Evolutionary conservation across 2,888 invertebrate species (phyloP), one percentile per base, ranked within the genome.

Genomic region (Didymodactylos carnosus): DNA sequence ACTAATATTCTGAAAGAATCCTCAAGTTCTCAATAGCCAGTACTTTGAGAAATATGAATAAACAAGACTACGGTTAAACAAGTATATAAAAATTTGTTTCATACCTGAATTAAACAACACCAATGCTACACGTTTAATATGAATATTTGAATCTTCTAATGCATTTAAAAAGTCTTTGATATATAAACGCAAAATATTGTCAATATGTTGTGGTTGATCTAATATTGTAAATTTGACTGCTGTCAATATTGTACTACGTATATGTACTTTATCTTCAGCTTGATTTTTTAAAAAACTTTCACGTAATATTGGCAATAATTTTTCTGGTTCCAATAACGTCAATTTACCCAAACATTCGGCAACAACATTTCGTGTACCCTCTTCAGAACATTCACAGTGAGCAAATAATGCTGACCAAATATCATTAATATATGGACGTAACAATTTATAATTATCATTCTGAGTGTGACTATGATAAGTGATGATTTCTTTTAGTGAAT

Each of bases 161-260:
- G 93, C 90, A 77, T 88, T 88, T 77, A 95, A 85, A 79, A 85
- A 84, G 51, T 83, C 82, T 5, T 91, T 90, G 86, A 97, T 94
- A 81, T 90, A 91, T 41, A 79, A 80, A 78, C 91, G 88, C 39
- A 97, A 86, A 79, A 94, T 86, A 0, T 88, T 87, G 85, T 97
- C 97, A 78, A 95, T 93, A 27, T 90, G 87, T 83, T 92, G 91
- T 16, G 94, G 94, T 86, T 93, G 94, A 86, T 97, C 97, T 2
- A 94, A 93, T 80, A 98, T 95, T 49, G 97, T 95, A 82, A 95
- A 99, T 84, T 98, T 98, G 76, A 98, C 90, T 62, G 97, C 94
- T 2, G 97, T 95, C 19, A 98, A 93, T 3, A 94, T 93, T 0
- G 97, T 97, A 1, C 94, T 93, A 80, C 97, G 87, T 84, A 94